A percentile compares a stretch with the other conserved stretches of the same genome.
These are phyloP conservation scores for Microctonus aethiopoides DNA, from an alignment of 2,888 invertebrate species.

Conservation along the genomic window DNA sequence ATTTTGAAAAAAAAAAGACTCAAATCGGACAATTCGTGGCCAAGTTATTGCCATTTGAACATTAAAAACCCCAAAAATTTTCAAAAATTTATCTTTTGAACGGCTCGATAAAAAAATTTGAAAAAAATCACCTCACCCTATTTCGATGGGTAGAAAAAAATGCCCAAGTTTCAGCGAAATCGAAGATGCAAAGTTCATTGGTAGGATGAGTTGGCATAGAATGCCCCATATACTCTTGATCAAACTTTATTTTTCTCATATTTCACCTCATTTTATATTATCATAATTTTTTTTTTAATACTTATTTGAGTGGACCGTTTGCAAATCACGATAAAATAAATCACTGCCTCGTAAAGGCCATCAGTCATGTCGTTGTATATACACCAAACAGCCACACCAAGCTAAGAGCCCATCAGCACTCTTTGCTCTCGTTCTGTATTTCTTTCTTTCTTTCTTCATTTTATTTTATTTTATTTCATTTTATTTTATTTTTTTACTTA, in stretches of 20 bases:
- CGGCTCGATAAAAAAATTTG: too few species aligned
- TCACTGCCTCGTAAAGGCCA: constrained; percentile 62
- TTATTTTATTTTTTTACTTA: constrained; percentile 10
- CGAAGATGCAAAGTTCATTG: too few species aligned
- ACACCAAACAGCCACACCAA: constrained; percentile 18
- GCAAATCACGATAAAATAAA: constrained; percentile 59
- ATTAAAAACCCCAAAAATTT: too few species aligned
- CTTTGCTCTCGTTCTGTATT: background rate
- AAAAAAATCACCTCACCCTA: too few species aligned
- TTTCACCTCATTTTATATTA: constrained; percentile 11
- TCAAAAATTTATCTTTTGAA: too few species aligned
- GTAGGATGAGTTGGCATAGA: too few species aligned
- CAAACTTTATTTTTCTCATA: background rate
- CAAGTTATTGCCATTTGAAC: too few species aligned
- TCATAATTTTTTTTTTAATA: constrained; percentile 34
- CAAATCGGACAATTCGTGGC: too few species aligned
- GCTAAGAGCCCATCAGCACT: constrained; percentile 31
- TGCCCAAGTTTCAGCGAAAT: too few species aligned
- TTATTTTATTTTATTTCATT: constrained; percentile 10
- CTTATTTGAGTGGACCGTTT: constrained; percentile 50
- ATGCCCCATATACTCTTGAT: background rate
- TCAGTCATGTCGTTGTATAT: constrained; percentile 52
- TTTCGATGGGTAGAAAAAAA: too few species aligned
- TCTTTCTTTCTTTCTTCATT: constrained; percentile 6
- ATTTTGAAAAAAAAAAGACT: too few species aligned